These are phyloP conservation scores for Hemistola chrysoprasaria DNA, from an alignment of 2,888 invertebrate genomes.

Conservation along the genomic window DNA sequence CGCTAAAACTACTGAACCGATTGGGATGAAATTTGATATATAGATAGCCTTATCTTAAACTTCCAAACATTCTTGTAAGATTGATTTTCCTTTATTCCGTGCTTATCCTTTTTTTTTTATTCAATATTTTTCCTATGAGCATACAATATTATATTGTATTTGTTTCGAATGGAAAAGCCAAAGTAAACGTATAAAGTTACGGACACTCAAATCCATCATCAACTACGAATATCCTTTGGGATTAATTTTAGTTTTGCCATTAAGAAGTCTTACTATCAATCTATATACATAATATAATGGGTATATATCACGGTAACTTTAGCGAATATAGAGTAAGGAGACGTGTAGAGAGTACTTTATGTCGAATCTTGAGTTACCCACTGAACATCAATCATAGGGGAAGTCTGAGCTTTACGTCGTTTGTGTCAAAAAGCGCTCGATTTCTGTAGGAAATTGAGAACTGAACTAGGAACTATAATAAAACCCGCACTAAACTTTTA, in stretches of 20 bases:
- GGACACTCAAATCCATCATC: slow-evolving; percentile 41
- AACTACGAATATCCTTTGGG: slow-evolving; percentile 45
- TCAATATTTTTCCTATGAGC: no score
- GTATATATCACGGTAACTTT: slow-evolving; percentile 30
- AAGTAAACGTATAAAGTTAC: slow-evolving; percentile 1
- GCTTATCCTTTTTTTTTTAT: no score
- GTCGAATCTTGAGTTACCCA: slow-evolving; percentile 44
- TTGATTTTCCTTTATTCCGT: no score
- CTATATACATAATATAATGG: no score
- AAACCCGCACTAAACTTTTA: no score
- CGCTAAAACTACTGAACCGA: no score
- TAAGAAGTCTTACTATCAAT: slow-evolving; percentile 5
- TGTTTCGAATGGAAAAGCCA: not conserved
- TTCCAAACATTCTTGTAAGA: no score
- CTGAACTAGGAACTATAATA: not conserved
- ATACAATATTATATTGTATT: no score
- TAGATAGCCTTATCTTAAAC: no score
- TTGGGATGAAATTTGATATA: no score
- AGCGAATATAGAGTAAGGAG: slow-evolving; percentile 13
- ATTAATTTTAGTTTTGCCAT: slow-evolving; percentile 42
- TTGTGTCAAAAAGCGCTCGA: slow-evolving; percentile 35
- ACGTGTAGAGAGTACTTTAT: slow-evolving; percentile 37
- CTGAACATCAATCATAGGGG: slow-evolving; percentile 58
- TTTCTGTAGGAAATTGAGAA: slow-evolving; percentile 30
- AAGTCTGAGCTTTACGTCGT: slow-evolving; percentile 49